Evolutionary conservation across 2,797 vertebrate species (phyloP).

Genomic region (Propithecus perrieri): DNA sequence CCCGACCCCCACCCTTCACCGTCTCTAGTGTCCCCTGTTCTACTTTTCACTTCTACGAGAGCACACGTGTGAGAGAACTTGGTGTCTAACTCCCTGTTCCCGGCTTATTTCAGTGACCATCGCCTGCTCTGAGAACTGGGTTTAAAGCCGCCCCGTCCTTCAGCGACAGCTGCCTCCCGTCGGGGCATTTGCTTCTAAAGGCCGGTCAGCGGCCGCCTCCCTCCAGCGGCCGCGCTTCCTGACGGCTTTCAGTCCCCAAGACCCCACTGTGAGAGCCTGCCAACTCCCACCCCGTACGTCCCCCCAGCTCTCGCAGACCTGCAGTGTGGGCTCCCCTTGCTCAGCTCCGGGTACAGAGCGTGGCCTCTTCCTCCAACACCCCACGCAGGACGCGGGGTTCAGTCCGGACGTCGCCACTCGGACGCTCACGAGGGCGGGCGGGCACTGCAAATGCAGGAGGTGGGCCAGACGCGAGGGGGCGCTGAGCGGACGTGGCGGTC

Average conservation of each 20-base stretch:
- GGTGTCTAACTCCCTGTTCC: background rate
- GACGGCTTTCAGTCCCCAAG: background rate
- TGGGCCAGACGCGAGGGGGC: background rate
- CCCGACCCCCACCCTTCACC: background rate
- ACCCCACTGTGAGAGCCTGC: background rate
- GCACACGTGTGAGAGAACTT: no score
- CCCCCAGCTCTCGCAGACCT: fast-evolving
- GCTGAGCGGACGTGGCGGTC: no score
- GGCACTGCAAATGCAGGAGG: fast-evolving
- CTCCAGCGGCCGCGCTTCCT: background rate
- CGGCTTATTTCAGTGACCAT: background rate
- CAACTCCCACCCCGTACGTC: fast-evolving
- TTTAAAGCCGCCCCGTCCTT: background rate
- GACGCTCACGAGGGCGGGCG: background rate
- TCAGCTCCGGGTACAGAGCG: no score
- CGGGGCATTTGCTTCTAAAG: background rate
- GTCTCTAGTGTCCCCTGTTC: no score
- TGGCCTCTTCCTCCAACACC: background rate
- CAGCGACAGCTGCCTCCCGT: fast-evolving
- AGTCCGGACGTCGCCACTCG: background rate
- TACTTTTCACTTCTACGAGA: no score
- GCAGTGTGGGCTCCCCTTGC: background rate
- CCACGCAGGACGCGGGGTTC: background rate
- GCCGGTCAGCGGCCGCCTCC: background rate
- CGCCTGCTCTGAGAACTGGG: background rate